Evolutionary conservation across 2,113 vertebrate genomes (phyloP).

Genomic region (Ramphastos sulfuratus): DNA sequence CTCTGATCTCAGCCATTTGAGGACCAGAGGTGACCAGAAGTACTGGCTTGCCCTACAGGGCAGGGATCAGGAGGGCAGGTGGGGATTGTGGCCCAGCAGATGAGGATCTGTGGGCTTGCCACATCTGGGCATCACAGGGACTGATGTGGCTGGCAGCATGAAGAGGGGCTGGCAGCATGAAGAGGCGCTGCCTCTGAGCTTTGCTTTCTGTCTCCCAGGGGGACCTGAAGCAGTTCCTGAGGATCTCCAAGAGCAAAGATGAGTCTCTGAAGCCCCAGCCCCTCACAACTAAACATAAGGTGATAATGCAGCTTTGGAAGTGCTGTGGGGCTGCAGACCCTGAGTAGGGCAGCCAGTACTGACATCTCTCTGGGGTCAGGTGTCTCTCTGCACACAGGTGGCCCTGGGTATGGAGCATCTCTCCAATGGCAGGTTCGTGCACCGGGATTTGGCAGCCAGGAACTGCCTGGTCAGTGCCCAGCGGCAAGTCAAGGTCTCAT

Average conservation of each 20-base stretch:
- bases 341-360: not conserved
- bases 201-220: conserved; percentile 76
- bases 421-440: conserved; percentile 92
- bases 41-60: not conserved
- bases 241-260: conserved; percentile 94
- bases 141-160: not conserved
- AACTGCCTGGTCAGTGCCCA: conserved; percentile 94
- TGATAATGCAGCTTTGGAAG: conserved; percentile 47
- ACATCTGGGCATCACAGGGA: not conserved
- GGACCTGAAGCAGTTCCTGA: conserved; percentile 95
- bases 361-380: conserved; percentile 70
- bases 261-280: conserved; percentile 91
- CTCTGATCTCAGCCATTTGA: not conserved
- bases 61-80: not conserved
- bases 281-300: conserved; percentile 95
- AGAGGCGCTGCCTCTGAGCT: not conserved
- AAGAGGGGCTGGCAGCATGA: not conserved
- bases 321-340: not conserved
- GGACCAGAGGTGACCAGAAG: not conserved
- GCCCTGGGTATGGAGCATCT: conserved; percentile 96
- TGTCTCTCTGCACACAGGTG: conserved; percentile 91
- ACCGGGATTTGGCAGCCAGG: conserved; percentile 93
- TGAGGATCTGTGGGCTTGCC: not conserved
- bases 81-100: not conserved
- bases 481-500: conserved; percentile 90